Evolutionary conservation across 2,797 vertebrate genomes (phyloP), one percentile per base, ranked within the genome.

Genomic region (Cuniculus paca): DNA sequence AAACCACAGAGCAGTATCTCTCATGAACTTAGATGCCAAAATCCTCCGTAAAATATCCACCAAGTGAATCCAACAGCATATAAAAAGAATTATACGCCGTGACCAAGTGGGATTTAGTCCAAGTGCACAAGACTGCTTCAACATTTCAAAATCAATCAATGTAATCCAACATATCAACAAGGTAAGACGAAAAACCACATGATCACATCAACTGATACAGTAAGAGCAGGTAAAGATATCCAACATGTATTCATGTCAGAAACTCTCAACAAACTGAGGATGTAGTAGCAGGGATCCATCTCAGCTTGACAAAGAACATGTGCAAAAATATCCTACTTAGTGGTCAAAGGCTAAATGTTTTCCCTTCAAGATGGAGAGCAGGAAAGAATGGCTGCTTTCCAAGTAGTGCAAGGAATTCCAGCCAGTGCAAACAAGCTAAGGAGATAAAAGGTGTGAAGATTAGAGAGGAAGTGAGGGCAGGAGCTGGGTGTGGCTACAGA

Each of bases 111-210:
- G 52, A 34, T 84, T 61, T 60, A 60, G n/a, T 50, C 60, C 54
- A 70, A 72, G 70, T 45, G 50, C 20, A 34, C n/a, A 81, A 75
- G 63, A 17, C 42, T 85, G 63, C 11, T 39, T 89, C 80, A 65
- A 90, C 58, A 90, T 81, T 36, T 77, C 58, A 65, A 75, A 86
- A 90, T 42, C 89, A 56, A 88, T 78, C 82, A 80, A 22, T 60
- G 5, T 93, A 60, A 93, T 75, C 48, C 28, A 80, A 82, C 0
- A 0, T 34, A 80, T 45, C 84, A 79, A 89, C 72, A 58, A 31
- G 3, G 61, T 63, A 42, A 61, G 48, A 70, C 26, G 60, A 61
- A 77, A 81, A 75, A 87, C 31, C 36, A 45, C 36, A 92, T 9
- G 52, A 36, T 45, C 5, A 5, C 50, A 60, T 77, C 52, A 16